A percentile compares a stretch with the other conserved stretches of the same genome.
These are phyloP conservation scores for Lochmaea capreae DNA, from an alignment of 2,888 invertebrate species.

Conservation along the genomic window DNA sequence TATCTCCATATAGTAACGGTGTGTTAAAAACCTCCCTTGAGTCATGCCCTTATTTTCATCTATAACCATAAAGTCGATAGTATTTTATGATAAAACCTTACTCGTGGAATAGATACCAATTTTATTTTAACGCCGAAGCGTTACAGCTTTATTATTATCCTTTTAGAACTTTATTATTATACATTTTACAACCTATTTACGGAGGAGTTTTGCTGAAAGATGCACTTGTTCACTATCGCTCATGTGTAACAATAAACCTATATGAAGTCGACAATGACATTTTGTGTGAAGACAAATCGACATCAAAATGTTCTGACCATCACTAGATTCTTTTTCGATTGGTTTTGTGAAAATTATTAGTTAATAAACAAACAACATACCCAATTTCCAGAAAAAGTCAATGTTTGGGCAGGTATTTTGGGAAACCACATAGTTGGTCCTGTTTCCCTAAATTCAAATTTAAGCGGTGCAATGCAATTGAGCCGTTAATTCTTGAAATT, in stretches of 20 bases:
- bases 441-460: too few species aligned
- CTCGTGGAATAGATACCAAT: slow-evolving; percentile 29
- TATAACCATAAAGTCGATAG: slow-evolving; percentile 26
- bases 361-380: too few species aligned
- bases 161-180: slow-evolving; percentile 29
- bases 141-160: slow-evolving; percentile 29
- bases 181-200: slow-evolving; percentile 26
- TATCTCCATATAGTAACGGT: not conserved
- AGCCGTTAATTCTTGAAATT: too few species aligned
- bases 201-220: not conserved
- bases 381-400: too few species aligned
- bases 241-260: not conserved
- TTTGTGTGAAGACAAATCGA: too few species aligned
- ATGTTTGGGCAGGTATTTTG: too few species aligned
- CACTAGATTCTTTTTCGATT: too few species aligned
- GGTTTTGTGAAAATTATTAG: too few species aligned
- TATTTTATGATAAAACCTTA: slow-evolving; percentile 27
- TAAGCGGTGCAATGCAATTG: too few species aligned
- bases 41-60: slow-evolving; percentile 10
- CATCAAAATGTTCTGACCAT: too few species aligned
- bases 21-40: not conserved
- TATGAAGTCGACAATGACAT: not conserved
- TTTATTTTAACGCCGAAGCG: slow-evolving; percentile 25
- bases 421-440: too few species aligned
- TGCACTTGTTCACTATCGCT: not conserved